Conservation (phyloP, 2,888 invertebrate species). For the Abrostola tripartita region DNA sequence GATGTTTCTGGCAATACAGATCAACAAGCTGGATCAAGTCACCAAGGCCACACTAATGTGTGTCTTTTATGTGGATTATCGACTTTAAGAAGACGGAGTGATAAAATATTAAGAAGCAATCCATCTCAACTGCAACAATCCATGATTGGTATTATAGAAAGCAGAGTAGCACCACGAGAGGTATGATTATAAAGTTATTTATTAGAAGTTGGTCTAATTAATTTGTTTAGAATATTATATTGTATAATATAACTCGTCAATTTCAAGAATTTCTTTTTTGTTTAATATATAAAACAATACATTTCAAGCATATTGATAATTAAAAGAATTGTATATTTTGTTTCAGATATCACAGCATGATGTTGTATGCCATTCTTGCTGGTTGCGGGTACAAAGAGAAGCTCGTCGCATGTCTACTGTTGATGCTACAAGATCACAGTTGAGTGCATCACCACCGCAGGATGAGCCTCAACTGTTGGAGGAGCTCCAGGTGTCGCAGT, state of each 20-base stretch:
- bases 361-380: slow-evolving; percentile 25
- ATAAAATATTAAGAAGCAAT: slow-evolving; percentile 24
- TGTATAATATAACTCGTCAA: background rate
- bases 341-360: slow-evolving; percentile 21
- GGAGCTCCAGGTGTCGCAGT: slow-evolving; percentile 1
- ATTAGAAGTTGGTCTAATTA: slow-evolving; percentile 11
- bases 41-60: slow-evolving; percentile 24
- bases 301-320: background rate
- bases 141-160: slow-evolving; percentile 26
- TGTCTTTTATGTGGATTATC: slow-evolving; percentile 30
- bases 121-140: slow-evolving; percentile 20
- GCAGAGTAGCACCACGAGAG: slow-evolving; percentile 27
- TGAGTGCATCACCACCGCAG: slow-evolving; percentile 4
- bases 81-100: slow-evolving; percentile 19
- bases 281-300: background rate
- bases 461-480: background rate
- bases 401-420: slow-evolving; percentile 7
- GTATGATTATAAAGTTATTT: slow-evolving; percentile 14
- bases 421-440: slow-evolving; percentile 9
- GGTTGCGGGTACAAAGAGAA: slow-evolving; percentile 22
- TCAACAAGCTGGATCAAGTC: slow-evolving; percentile 25
- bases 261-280: background rate
- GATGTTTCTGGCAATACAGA: slow-evolving; percentile 16
- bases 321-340: slow-evolving; percentile 1
- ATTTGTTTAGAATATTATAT: slow-evolving; percentile 3